phyloP scores from a whole-genome alignment of 30 jellyfish, hydroid and myxozoan genomes.

The Chrysaora quinquecirrha region DNA sequence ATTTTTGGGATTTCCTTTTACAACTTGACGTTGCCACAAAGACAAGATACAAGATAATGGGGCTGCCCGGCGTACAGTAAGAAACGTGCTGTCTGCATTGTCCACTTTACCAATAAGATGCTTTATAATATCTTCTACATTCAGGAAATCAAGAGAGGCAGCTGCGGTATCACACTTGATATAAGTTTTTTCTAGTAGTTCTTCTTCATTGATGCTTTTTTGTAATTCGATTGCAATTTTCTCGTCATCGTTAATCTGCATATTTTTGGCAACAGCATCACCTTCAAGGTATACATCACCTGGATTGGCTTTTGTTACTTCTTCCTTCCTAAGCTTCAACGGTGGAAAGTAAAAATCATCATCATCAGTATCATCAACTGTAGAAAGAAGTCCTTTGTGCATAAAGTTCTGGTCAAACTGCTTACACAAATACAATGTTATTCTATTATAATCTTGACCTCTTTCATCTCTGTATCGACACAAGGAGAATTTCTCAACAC shows the following conservation, averaged over 20 bases:
- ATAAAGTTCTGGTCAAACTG: not conserved
- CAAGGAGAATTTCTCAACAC: constrained; percentile 1
- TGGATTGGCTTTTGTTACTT: constrained; percentile 1
- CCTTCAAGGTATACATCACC: constrained; percentile 1
- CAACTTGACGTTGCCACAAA: not conserved
- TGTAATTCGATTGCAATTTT: not conserved
- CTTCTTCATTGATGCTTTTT: not conserved
- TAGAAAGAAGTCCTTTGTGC: constrained; percentile 2
- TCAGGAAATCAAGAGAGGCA: constrained; percentile 4
- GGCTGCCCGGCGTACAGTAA: constrained; percentile 6
- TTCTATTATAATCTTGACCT: not conserved
- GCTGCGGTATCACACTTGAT: constrained; percentile 5
- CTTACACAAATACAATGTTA: not conserved
- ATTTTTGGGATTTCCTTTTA: not conserved
- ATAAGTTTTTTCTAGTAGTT: not conserved
- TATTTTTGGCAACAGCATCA: constrained; percentile 1
- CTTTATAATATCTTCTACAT: not conserved
- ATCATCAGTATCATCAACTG: constrained; percentile 1
- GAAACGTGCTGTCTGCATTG: constrained; percentile 5
- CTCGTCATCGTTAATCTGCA: constrained; percentile 4
- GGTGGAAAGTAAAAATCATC: constrained; percentile 1
- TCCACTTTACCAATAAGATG: constrained; percentile 1
- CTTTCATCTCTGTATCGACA: constrained; percentile 2
- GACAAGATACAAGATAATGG: not conserved
- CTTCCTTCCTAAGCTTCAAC: not conserved